A percentile compares a stretch with the other conserved stretches of the same genome.
These are phyloP conservation scores for Deroplatys truncata DNA, from an alignment of 2,888 invertebrate genomes.

Conservation along the genomic window DNA sequence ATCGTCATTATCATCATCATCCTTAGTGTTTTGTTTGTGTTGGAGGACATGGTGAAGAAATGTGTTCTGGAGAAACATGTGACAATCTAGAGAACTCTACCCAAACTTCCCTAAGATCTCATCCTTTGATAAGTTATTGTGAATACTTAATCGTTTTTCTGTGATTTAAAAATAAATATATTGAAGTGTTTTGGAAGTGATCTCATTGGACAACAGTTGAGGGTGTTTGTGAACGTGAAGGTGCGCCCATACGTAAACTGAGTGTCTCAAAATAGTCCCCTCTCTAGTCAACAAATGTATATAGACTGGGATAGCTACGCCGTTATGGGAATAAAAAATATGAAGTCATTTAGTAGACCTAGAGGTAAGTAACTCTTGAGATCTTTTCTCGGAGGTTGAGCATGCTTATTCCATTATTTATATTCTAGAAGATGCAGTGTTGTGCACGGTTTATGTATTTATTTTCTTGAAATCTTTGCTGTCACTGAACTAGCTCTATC, in stretches of 20 bases:
- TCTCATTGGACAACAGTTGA: neutral
- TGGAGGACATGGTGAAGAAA: neutral
- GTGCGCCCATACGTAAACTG: neutral
- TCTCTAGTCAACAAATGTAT: constrained; percentile 23
- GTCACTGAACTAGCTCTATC: too few species aligned
- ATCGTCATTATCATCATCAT: neutral
- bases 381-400: too few species aligned
- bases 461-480: too few species aligned
- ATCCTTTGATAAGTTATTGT: neutral
- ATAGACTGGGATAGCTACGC: constrained; percentile 38
- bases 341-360: constrained; percentile 82
- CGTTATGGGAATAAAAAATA: constrained; percentile 85
- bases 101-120: neutral
- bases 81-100: neutral
- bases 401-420: too few species aligned
- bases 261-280: neutral
- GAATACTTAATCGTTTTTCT: neutral
- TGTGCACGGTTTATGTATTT: too few species aligned
- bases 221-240: too few species aligned
- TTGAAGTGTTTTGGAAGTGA: neutral
- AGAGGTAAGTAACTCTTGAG: constrained; percentile 57
- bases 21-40: neutral
- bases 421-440: too few species aligned
- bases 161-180: neutral
- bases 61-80: neutral